A percentile compares a stretch with the other conserved stretches of the same genome.
Evolutionary conservation across 2,113 vertebrate species (phyloP).

Genomic region (Lathamus discolor): DNA sequence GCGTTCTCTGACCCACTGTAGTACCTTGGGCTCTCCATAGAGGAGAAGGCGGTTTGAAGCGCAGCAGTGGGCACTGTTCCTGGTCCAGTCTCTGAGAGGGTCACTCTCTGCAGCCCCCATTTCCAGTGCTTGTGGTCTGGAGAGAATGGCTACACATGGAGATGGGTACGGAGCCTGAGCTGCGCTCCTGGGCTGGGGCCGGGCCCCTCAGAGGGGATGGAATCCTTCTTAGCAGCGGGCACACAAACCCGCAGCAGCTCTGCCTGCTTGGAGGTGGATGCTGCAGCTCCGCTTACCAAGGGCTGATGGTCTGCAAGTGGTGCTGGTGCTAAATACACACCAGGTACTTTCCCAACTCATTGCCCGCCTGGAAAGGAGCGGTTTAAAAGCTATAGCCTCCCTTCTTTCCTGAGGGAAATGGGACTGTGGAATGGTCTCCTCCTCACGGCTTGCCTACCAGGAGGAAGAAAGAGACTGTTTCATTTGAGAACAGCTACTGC

Average conservation of each 20-base stretch:
- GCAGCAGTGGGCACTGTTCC: not conserved
- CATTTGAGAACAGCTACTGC: not conserved
- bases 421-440: not conserved
- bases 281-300: not conserved
- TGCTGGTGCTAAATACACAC: not conserved
- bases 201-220: not conserved
- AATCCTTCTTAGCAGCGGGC: not conserved
- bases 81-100: not conserved
- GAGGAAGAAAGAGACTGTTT: not conserved
- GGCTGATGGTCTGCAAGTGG: not conserved
- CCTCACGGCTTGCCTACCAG: not conserved
- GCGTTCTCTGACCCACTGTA: not conserved
- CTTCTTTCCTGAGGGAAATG: not conserved
- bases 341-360: not conserved
- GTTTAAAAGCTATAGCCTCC: not conserved
- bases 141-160: not conserved
- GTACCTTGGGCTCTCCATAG: not conserved
- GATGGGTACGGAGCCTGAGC: not conserved
- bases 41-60: not conserved
- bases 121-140: not conserved
- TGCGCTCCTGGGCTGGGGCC: fast-evolving
- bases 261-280: not conserved
- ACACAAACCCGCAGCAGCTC: not conserved
- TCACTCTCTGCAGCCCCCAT: fast-evolving
- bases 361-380: not conserved